A percentile compares a stretch with the other conserved stretches of the same genome.
These are phyloP conservation scores for Tenthredo scrophulariae DNA, from an alignment of 2,888 invertebrate species.

Conservation along the genomic window DNA sequence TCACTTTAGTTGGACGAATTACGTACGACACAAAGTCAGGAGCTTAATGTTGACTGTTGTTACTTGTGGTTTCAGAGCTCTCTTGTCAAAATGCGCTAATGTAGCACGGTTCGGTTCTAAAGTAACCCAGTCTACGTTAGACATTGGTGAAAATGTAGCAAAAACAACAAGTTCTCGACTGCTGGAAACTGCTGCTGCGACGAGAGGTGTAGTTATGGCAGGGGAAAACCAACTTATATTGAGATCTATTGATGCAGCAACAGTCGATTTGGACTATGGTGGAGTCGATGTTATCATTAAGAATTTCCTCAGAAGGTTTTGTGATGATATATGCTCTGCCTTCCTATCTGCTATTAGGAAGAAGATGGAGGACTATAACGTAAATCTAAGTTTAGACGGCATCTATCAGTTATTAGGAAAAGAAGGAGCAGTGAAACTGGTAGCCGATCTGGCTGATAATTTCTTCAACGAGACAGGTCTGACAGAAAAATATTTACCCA, in stretches of 20 bases:
- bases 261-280: conserved; percentile 52
- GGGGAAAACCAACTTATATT: conserved; percentile 52
- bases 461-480: conserved; percentile 46
- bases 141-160: conserved; percentile 46
- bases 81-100: conserved; percentile 50
- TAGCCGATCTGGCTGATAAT: conserved; percentile 53
- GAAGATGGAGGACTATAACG: conserved; percentile 28
- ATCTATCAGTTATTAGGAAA: conserved; percentile 48
- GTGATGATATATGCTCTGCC: conserved; percentile 48
- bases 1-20: not conserved
- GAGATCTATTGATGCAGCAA: conserved; percentile 55
- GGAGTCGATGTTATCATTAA: conserved; percentile 54
- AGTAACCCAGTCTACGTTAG: conserved; percentile 41
- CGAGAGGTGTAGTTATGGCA: conserved; percentile 50
- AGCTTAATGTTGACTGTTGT: conserved; percentile 29
- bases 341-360: conserved; percentile 49
- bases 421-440: conserved; percentile 36
- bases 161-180: conserved; percentile 52
- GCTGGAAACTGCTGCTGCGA: conserved; percentile 41
- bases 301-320: conserved; percentile 54
- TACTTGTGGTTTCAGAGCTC: conserved; percentile 46
- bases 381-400: conserved; percentile 19
- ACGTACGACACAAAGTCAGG: not conserved
- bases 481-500: conserved; percentile 39
- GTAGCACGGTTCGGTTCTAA: conserved; percentile 56